phyloP scores from a whole-genome alignment of 2,888 invertebrate genomes.

The Sarcophaga variegata region DNA sequence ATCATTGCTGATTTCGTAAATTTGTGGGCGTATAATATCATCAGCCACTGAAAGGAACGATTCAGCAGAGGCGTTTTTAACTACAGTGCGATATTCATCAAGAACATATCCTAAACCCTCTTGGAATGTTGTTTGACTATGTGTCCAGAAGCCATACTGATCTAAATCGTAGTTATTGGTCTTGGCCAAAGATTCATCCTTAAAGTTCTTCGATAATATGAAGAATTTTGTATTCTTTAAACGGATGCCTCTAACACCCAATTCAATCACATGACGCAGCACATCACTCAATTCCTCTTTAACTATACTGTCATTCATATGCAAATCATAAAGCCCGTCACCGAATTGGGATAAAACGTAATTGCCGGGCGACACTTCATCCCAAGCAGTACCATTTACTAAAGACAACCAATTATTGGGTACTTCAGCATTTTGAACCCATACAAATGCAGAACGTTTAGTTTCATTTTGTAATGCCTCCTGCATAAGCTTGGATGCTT shows the following conservation, averaged over 20 bases:
- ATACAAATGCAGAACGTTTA: constrained; percentile 90
- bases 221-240: constrained; percentile 85
- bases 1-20: constrained; percentile 73
- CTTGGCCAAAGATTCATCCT: constrained; percentile 79
- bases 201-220: constrained; percentile 82
- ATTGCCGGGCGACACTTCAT: constrained; percentile 73
- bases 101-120: constrained; percentile 84
- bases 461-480: constrained; percentile 84
- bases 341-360: constrained; percentile 91
- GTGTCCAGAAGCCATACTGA: constrained; percentile 86
- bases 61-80: constrained; percentile 84
- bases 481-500: constrained; percentile 88
- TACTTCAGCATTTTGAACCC: constrained; percentile 83
- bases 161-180: constrained; percentile 80
- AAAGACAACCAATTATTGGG: constrained; percentile 89
- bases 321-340: constrained; percentile 88
- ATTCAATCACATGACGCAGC: constrained; percentile 87
- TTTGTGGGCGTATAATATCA: constrained; percentile 77
- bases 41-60: constrained; percentile 81
- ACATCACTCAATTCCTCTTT: constrained; percentile 86
- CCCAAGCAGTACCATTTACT: constrained; percentile 78
- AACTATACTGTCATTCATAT: constrained; percentile 88
- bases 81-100: constrained; percentile 85
- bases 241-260: constrained; percentile 92
- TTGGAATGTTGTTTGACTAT: constrained; percentile 86